Base-by-base conservation (phyloP, 2,888 invertebrate genomes). In the Caenorhabditis afra region DNA sequence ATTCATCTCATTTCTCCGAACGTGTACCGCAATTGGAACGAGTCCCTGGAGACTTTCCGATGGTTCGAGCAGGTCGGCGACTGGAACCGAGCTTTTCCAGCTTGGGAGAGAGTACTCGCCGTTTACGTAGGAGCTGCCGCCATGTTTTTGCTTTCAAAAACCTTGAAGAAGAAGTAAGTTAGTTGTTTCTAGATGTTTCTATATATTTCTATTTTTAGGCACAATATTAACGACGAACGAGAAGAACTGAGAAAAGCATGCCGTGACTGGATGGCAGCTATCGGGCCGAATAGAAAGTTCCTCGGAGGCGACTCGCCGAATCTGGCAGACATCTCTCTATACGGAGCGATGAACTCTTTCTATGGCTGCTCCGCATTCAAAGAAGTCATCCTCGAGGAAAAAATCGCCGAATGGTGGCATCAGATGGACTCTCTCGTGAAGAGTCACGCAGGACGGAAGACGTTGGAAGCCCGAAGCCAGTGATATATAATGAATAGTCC, bases 1-100 rank as follows among this genome's bases (percentile, higher is more conserved):
- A 96, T 99, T 0, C 98, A 97, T 90, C 94, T 94, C 0, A 92
- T 99, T 41, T 97, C 98, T 0, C 99, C 99, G 0, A 99, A 99
- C 91, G 96, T 97, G 37, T 99, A 99, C 90, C 93, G 97, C 73
- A 95, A 95, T 0, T 91, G 93, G 0, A 91, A 92, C 0, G 98
- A 99, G 92, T 93, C 98, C 0, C 91, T 96, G 22, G 94, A 96
- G 90, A 95, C 98, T 0, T 98, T 99, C 91, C 93, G 94, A 83
- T 96, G 96, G 94, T 98, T 98, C 91, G 95, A 96, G 4, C 92
- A 80, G 57, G 83, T 94, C 11, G 98, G 97, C 0, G 94, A 95
- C 79, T 99, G 98, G 98, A 94, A 94, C 70, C 93, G 94, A 70
- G 93, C 94, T 86, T 98, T 98, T 90, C 94, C 95, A 0, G 90